phyloP scores from a whole-genome alignment of 2,797 vertebrate species.

The Tenualosa thibaudeaui region DNA sequence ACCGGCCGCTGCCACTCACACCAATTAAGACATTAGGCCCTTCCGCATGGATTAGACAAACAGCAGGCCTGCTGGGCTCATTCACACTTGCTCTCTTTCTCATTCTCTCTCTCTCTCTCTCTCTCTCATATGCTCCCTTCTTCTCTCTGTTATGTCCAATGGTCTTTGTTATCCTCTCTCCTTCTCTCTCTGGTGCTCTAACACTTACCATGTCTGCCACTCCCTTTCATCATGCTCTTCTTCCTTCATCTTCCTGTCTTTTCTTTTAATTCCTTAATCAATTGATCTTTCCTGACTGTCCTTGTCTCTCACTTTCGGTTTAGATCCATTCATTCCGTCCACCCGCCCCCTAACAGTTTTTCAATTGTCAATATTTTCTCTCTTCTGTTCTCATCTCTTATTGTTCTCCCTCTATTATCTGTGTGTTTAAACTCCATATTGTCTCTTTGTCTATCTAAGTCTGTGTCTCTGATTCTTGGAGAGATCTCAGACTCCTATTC shows the following conservation, averaged over 20 bases:
- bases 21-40: constrained; percentile 73
- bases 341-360: too few relatives aligned
- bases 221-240: background rate
- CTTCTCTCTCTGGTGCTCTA: background rate
- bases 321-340: too few relatives aligned
- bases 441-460: too few relatives aligned
- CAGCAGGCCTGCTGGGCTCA: constrained; percentile 59
- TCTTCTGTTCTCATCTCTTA: background rate
- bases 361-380: too few relatives aligned
- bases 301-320: background rate
- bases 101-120: constrained; percentile 18
- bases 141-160: background rate
- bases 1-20: constrained; percentile 69
- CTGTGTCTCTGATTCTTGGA: background rate
- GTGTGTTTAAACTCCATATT: background rate
- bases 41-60: constrained; percentile 67
- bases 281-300: too few relatives aligned
- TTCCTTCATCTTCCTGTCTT: background rate
- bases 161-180: background rate
- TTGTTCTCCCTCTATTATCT: background rate
- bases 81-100: constrained; percentile 8
- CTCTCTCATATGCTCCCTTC: background rate
- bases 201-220: background rate
- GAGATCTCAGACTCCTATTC: background rate
- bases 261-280: background rate